Evolutionary conservation across 2,888 invertebrate species (phyloP).

Genomic region (Machimus atricapillus): DNA sequence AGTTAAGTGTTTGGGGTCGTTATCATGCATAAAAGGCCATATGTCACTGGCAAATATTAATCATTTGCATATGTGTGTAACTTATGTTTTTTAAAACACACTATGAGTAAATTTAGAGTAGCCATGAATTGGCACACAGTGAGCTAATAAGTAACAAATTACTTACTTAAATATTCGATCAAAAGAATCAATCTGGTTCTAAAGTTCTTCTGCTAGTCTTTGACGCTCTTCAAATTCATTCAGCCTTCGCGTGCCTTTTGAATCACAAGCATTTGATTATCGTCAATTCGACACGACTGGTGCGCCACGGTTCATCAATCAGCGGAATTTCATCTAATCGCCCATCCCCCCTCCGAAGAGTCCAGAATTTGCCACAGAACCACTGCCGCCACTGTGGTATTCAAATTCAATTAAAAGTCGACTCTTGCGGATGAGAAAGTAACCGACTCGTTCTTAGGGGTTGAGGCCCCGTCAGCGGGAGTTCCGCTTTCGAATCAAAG

Average conservation of each 20-base stretch:
- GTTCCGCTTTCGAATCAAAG: not conserved
- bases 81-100: too few species aligned
- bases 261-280: not conserved
- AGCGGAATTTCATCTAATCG: conserved; percentile 9
- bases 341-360: not conserved
- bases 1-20: too few species aligned
- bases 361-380: not conserved
- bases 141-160: not conserved
- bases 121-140: too few species aligned
- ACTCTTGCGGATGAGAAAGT: not conserved
- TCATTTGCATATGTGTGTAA: too few species aligned
- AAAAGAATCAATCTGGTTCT: not conserved
- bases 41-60: too few species aligned
- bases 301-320: conserved; percentile 13
- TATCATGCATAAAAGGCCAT: too few species aligned
- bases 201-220: not conserved
- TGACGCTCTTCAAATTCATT: not conserved
- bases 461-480: not conserved
- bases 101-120: too few species aligned
- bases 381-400: not conserved
- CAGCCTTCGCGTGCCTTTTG: not conserved
- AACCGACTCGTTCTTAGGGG: not conserved
- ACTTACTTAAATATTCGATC: not conserved
- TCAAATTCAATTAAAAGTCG: conserved; percentile 33
- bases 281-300: not conserved